These are phyloP conservation scores for Stenodema calcarata DNA, from an alignment of 2,888 invertebrate genomes.

Conservation along the genomic window DNA sequence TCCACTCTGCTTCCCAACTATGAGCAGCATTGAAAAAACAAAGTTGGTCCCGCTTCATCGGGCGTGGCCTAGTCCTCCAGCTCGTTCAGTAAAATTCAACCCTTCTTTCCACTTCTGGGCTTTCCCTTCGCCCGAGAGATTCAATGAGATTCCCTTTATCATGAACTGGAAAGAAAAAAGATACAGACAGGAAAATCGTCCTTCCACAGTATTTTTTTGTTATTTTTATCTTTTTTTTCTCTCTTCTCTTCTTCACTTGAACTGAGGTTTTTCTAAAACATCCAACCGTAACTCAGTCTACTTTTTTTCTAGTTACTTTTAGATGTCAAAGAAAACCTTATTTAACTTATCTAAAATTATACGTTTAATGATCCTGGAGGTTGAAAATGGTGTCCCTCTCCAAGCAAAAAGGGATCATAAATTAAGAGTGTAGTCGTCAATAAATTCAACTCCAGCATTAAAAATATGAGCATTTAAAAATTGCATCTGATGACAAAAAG, in stretches of 20 bases:
- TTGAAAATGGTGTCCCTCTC: too few relatives aligned
- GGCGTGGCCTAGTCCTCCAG: not conserved
- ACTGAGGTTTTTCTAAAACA: not conserved
- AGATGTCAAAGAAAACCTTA: not conserved
- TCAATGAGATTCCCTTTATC: conserved; percentile 33
- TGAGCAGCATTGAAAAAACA: conserved; percentile 30
- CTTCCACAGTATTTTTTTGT: not conserved
- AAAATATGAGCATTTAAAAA: too few relatives aligned
- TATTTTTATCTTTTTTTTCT: not conserved
- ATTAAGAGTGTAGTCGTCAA: too few relatives aligned
- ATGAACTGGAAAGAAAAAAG: conserved; percentile 5
- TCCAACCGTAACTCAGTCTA: not conserved
- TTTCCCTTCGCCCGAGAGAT: not conserved
- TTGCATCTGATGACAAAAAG: too few relatives aligned
- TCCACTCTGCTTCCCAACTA: not conserved
- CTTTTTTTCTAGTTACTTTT: not conserved
- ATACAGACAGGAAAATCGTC: not conserved
- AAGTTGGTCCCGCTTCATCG: conserved; percentile 23
- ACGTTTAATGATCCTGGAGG: not conserved
- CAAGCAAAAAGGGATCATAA: too few relatives aligned
- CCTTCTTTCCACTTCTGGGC: not conserved
- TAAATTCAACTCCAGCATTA: too few relatives aligned
- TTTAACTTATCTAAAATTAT: not conserved
- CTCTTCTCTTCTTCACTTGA: not conserved
- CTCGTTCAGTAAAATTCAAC: not conserved